phyloP scores from a whole-genome alignment of 2,113 vertebrate genomes.

The Orycteropus afer region DNA sequence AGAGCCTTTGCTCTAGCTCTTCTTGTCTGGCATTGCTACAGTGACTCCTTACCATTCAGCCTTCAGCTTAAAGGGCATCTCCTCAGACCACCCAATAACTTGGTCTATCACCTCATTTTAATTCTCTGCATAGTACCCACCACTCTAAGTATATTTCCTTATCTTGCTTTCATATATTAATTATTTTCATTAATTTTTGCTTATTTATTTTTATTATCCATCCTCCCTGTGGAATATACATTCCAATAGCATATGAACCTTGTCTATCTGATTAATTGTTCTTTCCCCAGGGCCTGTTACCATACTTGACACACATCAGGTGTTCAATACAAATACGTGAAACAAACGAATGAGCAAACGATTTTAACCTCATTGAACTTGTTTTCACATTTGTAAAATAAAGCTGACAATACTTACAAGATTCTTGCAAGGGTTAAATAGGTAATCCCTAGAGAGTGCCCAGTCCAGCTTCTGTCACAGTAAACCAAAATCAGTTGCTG shows the following conservation, averaged over 20 bases:
- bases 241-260: background rate
- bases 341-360: background rate
- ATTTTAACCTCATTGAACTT: background rate
- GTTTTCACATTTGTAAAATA: background rate
- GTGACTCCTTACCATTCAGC: background rate
- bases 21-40: background rate
- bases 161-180: background rate
- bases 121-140: background rate
- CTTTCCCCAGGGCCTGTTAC: background rate
- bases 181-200: background rate
- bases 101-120: background rate
- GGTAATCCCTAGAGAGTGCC: background rate
- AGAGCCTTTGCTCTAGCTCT: background rate
- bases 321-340: background rate
- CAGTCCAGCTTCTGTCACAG: background rate
- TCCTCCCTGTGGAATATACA: background rate
- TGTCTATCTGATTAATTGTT: background rate
- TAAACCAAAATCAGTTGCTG: no score
- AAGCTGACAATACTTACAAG: background rate
- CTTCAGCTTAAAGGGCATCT: background rate
- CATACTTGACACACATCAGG: background rate
- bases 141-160: background rate
- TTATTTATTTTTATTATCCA: background rate
- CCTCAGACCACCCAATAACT: background rate
- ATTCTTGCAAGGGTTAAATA: background rate